Conservation (phyloP, 2,797 vertebrate species). For the Arctocebus calabarensis region DNA sequence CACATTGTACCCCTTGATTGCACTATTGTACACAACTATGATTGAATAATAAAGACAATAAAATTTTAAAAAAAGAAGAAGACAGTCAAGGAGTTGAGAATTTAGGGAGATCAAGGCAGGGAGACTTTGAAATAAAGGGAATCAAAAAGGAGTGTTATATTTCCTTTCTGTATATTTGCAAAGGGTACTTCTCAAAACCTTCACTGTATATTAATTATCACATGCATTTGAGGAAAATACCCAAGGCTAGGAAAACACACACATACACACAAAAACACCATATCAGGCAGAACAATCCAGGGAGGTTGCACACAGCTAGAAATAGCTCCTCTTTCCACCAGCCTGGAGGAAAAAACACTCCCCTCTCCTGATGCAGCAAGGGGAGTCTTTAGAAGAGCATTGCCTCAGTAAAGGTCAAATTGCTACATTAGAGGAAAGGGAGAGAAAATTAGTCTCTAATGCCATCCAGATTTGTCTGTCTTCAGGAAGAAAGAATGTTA, state of each 20-base stretch:
- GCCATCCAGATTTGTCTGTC: not conserved
- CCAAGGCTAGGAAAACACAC: not conserved
- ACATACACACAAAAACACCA: not conserved
- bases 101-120: not conserved
- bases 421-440: not conserved
- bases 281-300: not conserved
- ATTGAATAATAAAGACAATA: no score
- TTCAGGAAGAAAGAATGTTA: not conserved
- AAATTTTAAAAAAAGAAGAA: no score
- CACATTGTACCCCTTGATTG: no score
- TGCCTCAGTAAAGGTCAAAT: not conserved
- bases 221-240: not conserved
- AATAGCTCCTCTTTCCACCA: not conserved
- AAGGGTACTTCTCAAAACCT: not conserved
- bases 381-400: not conserved
- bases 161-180: not conserved
- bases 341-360: accelerated
- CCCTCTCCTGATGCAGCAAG: not conserved
- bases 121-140: not conserved
- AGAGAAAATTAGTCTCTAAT: not conserved
- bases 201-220: not conserved
- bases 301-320: not conserved
- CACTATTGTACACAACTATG: no score
- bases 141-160: not conserved
- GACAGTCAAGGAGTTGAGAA: not conserved